Base-by-base conservation (phyloP, 2,797 vertebrate genomes). In the Clarias laeviceps region DNA sequence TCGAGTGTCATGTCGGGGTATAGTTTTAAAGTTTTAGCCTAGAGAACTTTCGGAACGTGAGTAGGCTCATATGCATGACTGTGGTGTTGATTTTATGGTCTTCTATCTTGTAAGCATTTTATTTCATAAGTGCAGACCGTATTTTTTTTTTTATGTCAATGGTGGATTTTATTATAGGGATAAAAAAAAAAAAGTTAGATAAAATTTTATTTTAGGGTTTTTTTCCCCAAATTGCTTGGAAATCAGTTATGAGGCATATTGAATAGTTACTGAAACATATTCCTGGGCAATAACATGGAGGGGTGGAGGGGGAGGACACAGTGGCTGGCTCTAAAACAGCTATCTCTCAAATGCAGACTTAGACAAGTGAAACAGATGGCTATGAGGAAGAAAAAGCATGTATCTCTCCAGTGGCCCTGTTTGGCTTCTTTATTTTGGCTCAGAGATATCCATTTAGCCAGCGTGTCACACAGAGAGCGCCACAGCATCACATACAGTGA, bases 231-330 rank as follows among this genome's bases (percentile, higher is more conserved):
- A 32, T 0, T 4, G 15, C 15, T 32, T 1, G 29, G 17, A 76
- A 76, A 15, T 62, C 34, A 61, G 74, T 62, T 57, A 17, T 5
- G 56, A 15, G 32, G 76, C 12, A 37, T 64, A 83, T 64, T 83
- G 37, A 73, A 66, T 84, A 14, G 45, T 57, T 69, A 79, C 89
- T 91, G 89, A 78, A 86, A 80, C 87, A 85, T 83, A 62, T 85
- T 76, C 14, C 89, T 73, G 80, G 45, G n/a, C 89, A 88, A 87
- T 84, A 89, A 90, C 92, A 90, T 76, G 7, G 27, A 37, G 27
- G 15, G 27, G 24, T 29, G 24, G 32, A 29, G 11, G 6, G 54
- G 73, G 27, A n/a, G 81, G 34, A n/a, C 56, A 29, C 24, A 37
- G 73, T 62, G 50, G 57, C 40, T 68, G 59, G 34, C 40, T 61